Evolutionary conservation across 2,888 invertebrate genomes (phyloP).

Genomic region (Andrena dorsata): DNA sequence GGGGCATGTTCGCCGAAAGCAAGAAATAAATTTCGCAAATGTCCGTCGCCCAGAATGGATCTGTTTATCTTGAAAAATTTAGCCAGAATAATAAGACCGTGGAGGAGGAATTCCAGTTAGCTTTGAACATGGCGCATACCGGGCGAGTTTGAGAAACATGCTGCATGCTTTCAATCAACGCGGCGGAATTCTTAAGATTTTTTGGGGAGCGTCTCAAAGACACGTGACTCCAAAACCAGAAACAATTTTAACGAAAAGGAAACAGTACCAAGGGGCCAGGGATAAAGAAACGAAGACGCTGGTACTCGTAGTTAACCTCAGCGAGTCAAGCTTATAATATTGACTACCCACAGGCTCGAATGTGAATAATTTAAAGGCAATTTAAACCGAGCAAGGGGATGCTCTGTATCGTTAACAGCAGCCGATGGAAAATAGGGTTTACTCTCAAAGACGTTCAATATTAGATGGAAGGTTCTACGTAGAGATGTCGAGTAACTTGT

Average conservation of each 20-base stretch:
- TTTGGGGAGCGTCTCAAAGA: not conserved
- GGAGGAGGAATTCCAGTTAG: conserved; percentile 3
- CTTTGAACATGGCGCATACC: not conserved
- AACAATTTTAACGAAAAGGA: not conserved
- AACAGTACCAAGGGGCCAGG: no score
- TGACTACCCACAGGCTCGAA: no score
- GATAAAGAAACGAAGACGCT: not conserved
- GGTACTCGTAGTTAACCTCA: not conserved
- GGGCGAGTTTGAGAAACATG: not conserved
- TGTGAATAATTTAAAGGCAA: no score
- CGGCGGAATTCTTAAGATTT: not conserved
- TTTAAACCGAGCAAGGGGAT: no score
- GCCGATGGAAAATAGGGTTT: no score
- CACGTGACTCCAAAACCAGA: not conserved
- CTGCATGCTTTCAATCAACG: conserved; percentile 1
- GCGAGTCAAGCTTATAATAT: no score
- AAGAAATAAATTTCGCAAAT: conserved; percentile 41
- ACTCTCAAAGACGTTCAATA: no score
- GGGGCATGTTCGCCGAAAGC: conserved; percentile 13
- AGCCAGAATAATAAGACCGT: conserved; percentile 32
- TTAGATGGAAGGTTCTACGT: no score
- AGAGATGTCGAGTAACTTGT: no score
- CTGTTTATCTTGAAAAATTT: conserved; percentile 55
- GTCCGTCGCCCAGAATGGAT: conserved; percentile 25
- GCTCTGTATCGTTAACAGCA: no score